Percentiles rank a stretch among this genome's conserved stretches.
Conservation (phyloP, 2,888 invertebrate genomes). For the Ecdyonurus torrentis region DNA sequence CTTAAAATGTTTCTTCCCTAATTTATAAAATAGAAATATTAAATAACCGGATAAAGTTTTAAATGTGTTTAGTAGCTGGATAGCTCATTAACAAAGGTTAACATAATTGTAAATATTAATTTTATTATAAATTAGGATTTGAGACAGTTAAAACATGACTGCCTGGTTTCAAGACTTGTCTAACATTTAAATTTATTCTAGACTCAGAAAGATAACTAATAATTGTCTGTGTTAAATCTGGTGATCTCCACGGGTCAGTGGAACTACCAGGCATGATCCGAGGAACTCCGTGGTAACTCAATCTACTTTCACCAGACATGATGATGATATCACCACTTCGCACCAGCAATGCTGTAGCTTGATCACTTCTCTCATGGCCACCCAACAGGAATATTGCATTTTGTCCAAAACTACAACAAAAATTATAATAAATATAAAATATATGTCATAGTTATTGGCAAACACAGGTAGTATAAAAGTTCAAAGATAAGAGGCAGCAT, state of each 20-base stretch:
- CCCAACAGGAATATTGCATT: conserved; percentile 88
- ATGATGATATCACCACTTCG: conserved; percentile 80
- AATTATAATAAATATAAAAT: too few relatives aligned
- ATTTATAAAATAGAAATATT: too few relatives aligned
- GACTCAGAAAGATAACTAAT: conserved; percentile 31
- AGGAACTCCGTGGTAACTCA: conserved; percentile 90
- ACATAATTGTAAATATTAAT: too few relatives aligned
- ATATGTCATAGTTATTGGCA: too few relatives aligned
- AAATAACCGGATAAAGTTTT: too few relatives aligned
- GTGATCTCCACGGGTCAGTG: background rate
- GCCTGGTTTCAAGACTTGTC: conserved; percentile 47
- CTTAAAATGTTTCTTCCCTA: too few relatives aligned
- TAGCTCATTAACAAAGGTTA: too few relatives aligned
- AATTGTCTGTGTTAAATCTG: background rate
- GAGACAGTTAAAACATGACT: too few relatives aligned
- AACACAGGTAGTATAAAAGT: too few relatives aligned
- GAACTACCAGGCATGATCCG: conserved; percentile 43
- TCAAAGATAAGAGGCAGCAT: background rate
- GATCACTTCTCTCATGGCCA: conserved; percentile 47
- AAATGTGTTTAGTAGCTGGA: too few relatives aligned
- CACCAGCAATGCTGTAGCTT: conserved; percentile 54
- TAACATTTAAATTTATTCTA: conserved; percentile 84
- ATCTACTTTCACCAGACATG: conserved; percentile 71
- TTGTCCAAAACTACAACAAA: conserved; percentile 97
- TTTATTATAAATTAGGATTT: too few relatives aligned